Evolutionary conservation across 2,888 invertebrate species (phyloP).

Genomic region (Philaethria dido): DNA sequence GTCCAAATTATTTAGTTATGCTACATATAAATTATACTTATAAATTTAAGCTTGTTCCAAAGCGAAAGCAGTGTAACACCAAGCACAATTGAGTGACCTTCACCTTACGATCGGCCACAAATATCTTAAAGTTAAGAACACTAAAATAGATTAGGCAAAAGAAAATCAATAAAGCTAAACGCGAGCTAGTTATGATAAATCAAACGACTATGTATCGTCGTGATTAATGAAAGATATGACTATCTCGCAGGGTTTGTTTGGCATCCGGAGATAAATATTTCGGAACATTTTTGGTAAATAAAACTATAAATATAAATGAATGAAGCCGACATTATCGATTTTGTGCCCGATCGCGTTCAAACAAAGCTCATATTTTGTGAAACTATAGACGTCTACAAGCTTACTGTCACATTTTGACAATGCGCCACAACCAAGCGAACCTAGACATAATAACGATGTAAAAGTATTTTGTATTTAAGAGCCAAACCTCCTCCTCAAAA

Average conservation of each 20-base stretch:
- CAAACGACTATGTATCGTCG: not conserved
- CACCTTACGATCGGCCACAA: slow-evolving; percentile 35
- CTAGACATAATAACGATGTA: slow-evolving; percentile 46
- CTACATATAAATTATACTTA: not conserved
- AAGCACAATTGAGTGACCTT: slow-evolving; percentile 26
- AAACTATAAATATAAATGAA: not conserved
- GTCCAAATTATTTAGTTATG: slow-evolving; percentile 1
- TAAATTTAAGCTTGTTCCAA: slow-evolving; percentile 2
- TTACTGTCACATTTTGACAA: slow-evolving; percentile 47
- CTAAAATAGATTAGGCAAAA: slow-evolving; percentile 8
- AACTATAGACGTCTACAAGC: slow-evolving; percentile 54
- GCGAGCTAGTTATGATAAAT: slow-evolving; percentile 11
- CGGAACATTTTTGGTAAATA: not conserved
- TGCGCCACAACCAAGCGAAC: slow-evolving; percentile 54
- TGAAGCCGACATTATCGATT: slow-evolving; percentile 24
- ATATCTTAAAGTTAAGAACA: slow-evolving; percentile 20
- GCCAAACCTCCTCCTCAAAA: slow-evolving; percentile 76
- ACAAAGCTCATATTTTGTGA: slow-evolving; percentile 42
- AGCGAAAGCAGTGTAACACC: slow-evolving; percentile 31
- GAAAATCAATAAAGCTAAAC: slow-evolving; percentile 2
- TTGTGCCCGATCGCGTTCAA: slow-evolving; percentile 40
- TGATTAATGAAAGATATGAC: slow-evolving; percentile 5
- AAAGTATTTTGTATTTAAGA: slow-evolving; percentile 53
- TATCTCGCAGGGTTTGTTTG: not conserved
- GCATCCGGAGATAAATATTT: slow-evolving; percentile 3